phyloP scores from a whole-genome alignment of 2,888 invertebrate genomes.

The Rapana venosa region DNA sequence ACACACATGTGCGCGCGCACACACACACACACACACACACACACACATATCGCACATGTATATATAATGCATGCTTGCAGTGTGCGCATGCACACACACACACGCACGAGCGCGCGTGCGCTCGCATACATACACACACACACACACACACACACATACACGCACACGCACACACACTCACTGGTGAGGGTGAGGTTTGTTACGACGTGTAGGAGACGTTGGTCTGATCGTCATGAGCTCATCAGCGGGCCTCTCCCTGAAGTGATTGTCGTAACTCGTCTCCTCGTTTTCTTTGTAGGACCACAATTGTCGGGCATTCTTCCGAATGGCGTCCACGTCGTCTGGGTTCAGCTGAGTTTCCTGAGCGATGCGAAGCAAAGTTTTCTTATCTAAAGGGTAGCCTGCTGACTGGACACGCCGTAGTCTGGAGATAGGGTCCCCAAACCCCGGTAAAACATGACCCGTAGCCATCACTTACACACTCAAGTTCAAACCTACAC shows the following conservation, averaged over 20 bases:
- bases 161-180: conserved; percentile 55
- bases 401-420: conserved; percentile 63
- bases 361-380: conserved; percentile 55
- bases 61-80: too few relatives aligned
- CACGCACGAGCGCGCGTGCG: background rate
- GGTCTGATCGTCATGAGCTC: conserved; percentile 62
- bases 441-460: conserved; percentile 72
- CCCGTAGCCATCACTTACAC: conserved; percentile 67
- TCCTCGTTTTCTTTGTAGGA: conserved; percentile 52
- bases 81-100: background rate
- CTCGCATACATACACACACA: background rate
- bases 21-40: background rate
- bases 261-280: conserved; percentile 69
- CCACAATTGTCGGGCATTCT: conserved; percentile 68
- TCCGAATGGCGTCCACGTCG: conserved; percentile 62
- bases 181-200: conserved; percentile 74
- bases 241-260: conserved; percentile 55
- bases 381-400: conserved; percentile 63
- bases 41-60: background rate
- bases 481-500: background rate
- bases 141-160: background rate
- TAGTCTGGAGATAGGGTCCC: conserved; percentile 66
- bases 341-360: conserved; percentile 53
- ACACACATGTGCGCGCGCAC: background rate
- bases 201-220: conserved; percentile 66